A percentile compares a stretch with the other conserved stretches of the same genome.
phyloP scores from a whole-genome alignment of 2,888 invertebrate species.

The Drosophila borealis region DNA sequence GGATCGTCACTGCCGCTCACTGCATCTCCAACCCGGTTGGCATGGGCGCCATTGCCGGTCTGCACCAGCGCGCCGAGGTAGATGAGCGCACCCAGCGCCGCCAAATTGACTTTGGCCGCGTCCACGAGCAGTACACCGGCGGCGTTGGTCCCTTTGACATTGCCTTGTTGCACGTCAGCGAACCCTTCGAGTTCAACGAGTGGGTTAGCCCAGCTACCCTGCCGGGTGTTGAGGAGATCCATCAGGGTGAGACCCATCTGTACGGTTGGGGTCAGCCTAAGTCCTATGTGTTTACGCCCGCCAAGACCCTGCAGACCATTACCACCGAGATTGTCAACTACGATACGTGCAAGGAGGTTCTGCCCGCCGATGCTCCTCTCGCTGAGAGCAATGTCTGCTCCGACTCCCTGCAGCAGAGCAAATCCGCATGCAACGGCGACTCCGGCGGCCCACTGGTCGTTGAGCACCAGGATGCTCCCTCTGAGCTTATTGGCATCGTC shows the following conservation, averaged over 20 bases:
- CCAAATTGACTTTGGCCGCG: slow-evolving; percentile 70
- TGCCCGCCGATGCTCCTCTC: slow-evolving; percentile 73
- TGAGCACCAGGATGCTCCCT: slow-evolving; percentile 45
- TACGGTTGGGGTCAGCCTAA: slow-evolving; percentile 85
- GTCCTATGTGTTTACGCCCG: slow-evolving; percentile 44
- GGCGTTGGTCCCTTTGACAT: slow-evolving; percentile 86
- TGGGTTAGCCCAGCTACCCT: slow-evolving; percentile 82
- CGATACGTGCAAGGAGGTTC: slow-evolving; percentile 54
- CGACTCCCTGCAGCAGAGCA: slow-evolving; percentile 83
- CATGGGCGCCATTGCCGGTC: slow-evolving; percentile 84
- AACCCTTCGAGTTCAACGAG: slow-evolving; percentile 76
- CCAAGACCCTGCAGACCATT: slow-evolving; percentile 80
- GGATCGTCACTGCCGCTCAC: slow-evolving; percentile 85
- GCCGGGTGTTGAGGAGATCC: slow-evolving; percentile 75
- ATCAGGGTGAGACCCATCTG: slow-evolving; percentile 80
- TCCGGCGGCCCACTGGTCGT: slow-evolving; percentile 83
- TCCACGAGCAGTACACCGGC: slow-evolving; percentile 81
- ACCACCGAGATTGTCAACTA: slow-evolving; percentile 75
- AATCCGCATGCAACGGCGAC: slow-evolving; percentile 85
- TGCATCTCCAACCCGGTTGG: slow-evolving; percentile 76
- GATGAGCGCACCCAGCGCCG: slow-evolving; percentile 74
- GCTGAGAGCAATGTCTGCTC: slow-evolving; percentile 84
- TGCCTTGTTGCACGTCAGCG: slow-evolving; percentile 84
- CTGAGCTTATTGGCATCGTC: slow-evolving; percentile 85
- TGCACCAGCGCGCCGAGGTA: slow-evolving; percentile 77